phyloP scores from a whole-genome alignment of 2,113 vertebrate species.

The Myotis davidii region DNA sequence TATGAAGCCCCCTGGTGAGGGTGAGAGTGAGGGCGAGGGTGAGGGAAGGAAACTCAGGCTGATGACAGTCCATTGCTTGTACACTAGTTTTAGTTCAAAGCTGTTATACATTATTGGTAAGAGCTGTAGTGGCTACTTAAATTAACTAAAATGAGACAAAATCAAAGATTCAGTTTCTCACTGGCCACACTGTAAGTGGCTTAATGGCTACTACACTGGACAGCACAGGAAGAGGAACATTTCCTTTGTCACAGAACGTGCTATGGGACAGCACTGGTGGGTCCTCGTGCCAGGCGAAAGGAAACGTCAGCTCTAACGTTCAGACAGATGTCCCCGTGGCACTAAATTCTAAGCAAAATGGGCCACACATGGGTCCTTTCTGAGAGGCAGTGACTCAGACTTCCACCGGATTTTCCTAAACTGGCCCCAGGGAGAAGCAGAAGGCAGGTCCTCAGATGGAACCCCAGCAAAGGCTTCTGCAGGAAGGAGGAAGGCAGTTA shows the following conservation, averaged over 20 bases:
- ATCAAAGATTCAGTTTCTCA: background rate
- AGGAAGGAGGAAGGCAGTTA: background rate
- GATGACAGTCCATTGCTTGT: background rate
- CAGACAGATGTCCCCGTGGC: background rate
- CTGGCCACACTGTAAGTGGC: background rate
- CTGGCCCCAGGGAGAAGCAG: background rate
- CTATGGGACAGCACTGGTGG: rapidly evolving
- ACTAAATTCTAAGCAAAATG: background rate
- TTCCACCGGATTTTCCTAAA: background rate
- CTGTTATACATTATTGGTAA: background rate
- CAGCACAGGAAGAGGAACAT: background rate
- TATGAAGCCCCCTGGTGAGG: background rate
- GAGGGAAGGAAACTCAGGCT: background rate
- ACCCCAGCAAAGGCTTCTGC: background rate
- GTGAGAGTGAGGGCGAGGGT: background rate
- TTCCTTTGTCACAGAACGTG: background rate
- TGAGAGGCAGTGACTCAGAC: background rate
- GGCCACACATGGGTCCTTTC: background rate
- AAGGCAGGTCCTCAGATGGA: background rate
- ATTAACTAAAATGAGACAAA: background rate
- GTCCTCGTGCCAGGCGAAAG: background rate
- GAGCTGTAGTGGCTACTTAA: background rate
- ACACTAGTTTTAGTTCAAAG: background rate
- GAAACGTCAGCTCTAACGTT: background rate
- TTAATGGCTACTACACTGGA: background rate